Percentiles rank a stretch among this genome's conserved stretches.
phyloP scores from a whole-genome alignment of 2,113 vertebrate genomes.

The Nycticebus coucang region DNA sequence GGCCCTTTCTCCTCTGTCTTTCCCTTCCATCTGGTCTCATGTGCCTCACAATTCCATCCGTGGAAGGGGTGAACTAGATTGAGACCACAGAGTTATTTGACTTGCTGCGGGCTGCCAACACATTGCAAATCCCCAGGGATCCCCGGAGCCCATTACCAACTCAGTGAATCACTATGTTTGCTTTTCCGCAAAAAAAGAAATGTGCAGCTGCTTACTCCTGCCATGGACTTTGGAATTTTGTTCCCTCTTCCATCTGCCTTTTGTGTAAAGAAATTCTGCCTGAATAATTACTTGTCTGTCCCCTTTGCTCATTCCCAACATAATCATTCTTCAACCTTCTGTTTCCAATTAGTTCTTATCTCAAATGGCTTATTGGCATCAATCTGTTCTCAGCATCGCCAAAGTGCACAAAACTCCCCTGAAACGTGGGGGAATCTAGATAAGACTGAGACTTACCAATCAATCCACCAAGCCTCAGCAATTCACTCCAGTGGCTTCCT shows the following conservation, averaged over 20 bases:
- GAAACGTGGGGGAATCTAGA: slow-evolving; percentile 60
- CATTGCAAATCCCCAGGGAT: slow-evolving; percentile 44
- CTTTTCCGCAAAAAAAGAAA: slow-evolving; percentile 69
- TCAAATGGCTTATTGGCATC: slow-evolving; percentile 85
- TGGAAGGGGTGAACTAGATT: not conserved
- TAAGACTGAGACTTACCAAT: slow-evolving; percentile 45
- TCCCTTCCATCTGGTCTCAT: not conserved
- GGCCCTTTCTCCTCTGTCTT: not conserved
- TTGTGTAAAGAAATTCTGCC: slow-evolving; percentile 81
- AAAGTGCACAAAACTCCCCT: slow-evolving; percentile 83
- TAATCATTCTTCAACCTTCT: slow-evolving; percentile 84
- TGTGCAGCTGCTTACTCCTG: slow-evolving; percentile 74
- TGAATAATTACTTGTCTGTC: slow-evolving; percentile 83
- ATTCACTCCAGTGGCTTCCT: not conserved
- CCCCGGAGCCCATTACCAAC: slow-evolving; percentile 50
- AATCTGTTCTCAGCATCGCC: slow-evolving; percentile 82
- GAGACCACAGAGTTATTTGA: slow-evolving; percentile 44
- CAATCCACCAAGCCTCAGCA: not conserved
- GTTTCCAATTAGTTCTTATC: slow-evolving; percentile 87
- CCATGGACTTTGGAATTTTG: slow-evolving; percentile 71
- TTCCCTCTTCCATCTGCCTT: slow-evolving; percentile 78
- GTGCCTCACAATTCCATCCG: not conserved
- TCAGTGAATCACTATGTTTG: slow-evolving; percentile 71
- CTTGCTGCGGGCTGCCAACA: slow-evolving; percentile 34
- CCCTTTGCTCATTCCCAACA: slow-evolving; percentile 78